Conservation (phyloP, 2,797 vertebrate species). For the Furcifer pardalis region DNA sequence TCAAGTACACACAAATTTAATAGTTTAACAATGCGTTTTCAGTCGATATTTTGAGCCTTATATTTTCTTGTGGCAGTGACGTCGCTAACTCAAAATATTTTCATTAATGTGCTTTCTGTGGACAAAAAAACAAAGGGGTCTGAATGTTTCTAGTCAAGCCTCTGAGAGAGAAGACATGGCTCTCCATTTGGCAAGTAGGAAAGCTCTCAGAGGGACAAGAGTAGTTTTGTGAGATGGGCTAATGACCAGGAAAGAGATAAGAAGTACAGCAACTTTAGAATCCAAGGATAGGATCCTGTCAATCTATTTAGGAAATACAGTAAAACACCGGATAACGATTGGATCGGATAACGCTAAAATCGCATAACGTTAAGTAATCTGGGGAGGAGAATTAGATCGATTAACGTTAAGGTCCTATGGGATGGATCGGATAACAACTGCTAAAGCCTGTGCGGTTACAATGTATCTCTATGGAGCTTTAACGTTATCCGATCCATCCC, state of each 20-base stretch:
- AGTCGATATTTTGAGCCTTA: background rate
- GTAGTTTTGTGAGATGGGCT: background rate
- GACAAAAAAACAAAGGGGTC: background rate
- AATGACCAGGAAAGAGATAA: background rate
- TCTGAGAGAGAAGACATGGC: background rate
- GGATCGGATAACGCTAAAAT: too few relatives aligned
- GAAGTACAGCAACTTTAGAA: background rate
- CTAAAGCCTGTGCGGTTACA: too few relatives aligned
- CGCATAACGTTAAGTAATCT: too few relatives aligned
- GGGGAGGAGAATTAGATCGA: too few relatives aligned
- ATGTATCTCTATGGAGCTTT: too few relatives aligned
- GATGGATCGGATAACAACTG: too few relatives aligned
- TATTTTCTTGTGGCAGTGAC: background rate
- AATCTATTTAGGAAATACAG: too few relatives aligned
- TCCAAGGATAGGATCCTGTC: background rate
- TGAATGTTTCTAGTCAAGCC: background rate
- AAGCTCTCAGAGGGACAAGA: background rate
- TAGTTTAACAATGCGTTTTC: background rate
- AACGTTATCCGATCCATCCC: too few relatives aligned
- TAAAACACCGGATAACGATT: too few relatives aligned
- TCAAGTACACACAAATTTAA: too few relatives aligned
- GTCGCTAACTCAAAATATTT: background rate
- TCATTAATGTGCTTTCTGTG: background rate
- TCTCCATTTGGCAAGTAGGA: background rate
- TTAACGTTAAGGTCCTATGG: too few relatives aligned